Conservation (phyloP, 2,113 vertebrate species). For the Daboia siamensis region DNA sequence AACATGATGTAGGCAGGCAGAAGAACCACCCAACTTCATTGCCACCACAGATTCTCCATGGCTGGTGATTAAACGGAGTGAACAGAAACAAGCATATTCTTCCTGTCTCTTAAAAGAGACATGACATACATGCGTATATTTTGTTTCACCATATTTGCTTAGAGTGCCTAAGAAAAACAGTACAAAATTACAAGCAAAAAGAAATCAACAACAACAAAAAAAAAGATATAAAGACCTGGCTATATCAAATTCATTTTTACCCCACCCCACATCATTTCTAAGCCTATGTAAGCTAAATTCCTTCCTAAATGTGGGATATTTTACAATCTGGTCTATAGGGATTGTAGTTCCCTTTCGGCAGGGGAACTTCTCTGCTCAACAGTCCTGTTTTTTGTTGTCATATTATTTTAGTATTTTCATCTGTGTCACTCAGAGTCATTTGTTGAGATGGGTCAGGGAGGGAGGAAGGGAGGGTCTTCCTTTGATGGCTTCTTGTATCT, state of each 20-base stretch:
- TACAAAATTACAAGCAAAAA: background rate
- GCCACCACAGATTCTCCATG: background rate
- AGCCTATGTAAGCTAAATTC: background rate
- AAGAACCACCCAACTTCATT: background rate
- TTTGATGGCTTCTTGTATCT: background rate
- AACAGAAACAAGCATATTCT: background rate
- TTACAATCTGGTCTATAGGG: background rate
- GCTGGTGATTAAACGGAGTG: background rate
- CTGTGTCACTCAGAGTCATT: background rate
- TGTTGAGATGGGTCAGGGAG: background rate
- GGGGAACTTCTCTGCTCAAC: background rate
- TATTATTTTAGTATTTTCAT: background rate
- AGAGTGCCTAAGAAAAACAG: background rate
- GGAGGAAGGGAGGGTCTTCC: background rate
- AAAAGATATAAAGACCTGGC: background rate
- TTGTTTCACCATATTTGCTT: background rate
- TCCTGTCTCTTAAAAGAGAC: background rate
- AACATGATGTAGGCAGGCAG: background rate
- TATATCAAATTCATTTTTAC: background rate
- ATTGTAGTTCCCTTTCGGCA: background rate
- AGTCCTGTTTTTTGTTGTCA: background rate
- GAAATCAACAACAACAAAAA: background rate
- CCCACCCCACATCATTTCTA: background rate
- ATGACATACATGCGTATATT: rapidly evolving
- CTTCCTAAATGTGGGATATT: background rate